phyloP scores from a whole-genome alignment of 2,888 invertebrate genomes.

The Lampropteryx suffumata region DNA sequence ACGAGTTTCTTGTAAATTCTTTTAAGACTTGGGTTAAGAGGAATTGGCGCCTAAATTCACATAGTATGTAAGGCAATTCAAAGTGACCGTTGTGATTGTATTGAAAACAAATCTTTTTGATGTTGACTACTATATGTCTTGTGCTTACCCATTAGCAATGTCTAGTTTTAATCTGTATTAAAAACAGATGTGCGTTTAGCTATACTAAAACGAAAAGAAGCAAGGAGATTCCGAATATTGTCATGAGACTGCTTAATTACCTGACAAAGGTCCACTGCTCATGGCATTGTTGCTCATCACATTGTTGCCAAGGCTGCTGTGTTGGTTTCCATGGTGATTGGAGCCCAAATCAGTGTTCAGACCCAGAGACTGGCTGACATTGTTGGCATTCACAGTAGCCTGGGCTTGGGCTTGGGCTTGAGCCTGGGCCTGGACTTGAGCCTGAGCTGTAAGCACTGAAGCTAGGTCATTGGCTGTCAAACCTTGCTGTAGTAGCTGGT shows the following conservation, averaged over 20 bases:
- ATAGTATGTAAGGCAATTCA: too few species aligned
- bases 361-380: constrained; percentile 48
- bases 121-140: too few species aligned
- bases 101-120: too few species aligned
- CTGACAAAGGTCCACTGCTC: constrained; percentile 69
- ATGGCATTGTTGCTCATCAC: constrained; percentile 57
- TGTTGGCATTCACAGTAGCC: constrained; percentile 51
- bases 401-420: constrained; percentile 41
- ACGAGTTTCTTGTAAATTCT: too few species aligned
- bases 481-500: constrained; percentile 76
- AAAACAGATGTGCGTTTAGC: too few species aligned
- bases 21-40: too few species aligned
- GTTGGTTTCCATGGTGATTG: constrained; percentile 46
- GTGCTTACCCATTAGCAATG: too few species aligned
- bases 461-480: constrained; percentile 72
- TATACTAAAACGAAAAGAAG: too few species aligned
- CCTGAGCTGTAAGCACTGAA: constrained; percentile 64
- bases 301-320: constrained; percentile 44
- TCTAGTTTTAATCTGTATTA: too few species aligned
- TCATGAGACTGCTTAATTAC: constrained; percentile 37
- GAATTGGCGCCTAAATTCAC: too few species aligned
- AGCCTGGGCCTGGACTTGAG: constrained; percentile 40
- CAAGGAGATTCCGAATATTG: too few species aligned
- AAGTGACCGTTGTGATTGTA: too few species aligned
- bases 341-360: constrained; percentile 53